Percentiles rank a stretch among this genome's conserved stretches.
These are phyloP conservation scores for Discoglossus pictus DNA, from an alignment of 2,797 vertebrate species.

Conservation along the genomic window DNA sequence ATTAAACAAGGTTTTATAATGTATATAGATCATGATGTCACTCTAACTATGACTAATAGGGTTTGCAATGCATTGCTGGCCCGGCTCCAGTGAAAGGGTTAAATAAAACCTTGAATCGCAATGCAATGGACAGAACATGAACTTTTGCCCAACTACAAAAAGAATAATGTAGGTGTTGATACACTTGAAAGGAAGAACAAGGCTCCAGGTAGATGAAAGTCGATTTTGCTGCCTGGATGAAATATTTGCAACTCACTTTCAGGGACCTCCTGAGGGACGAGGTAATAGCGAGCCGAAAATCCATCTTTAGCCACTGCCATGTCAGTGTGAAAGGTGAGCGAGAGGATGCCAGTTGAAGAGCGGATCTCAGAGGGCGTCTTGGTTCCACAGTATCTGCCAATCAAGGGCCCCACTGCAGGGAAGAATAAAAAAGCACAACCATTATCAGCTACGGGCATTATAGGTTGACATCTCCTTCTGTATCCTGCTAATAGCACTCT, in stretches of 20 bases:
- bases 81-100: too few relatives aligned
- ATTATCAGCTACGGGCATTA: conserved; percentile 36
- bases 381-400: conserved; percentile 93
- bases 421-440: conserved; percentile 38
- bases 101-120: too few relatives aligned
- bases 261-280: conserved; percentile 84
- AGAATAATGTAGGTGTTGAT: conserved; percentile 18
- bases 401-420: conserved; percentile 87
- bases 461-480: conserved; percentile 41
- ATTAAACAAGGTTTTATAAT: too few relatives aligned
- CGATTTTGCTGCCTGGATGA: conserved; percentile 3
- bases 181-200: conserved; percentile 19
- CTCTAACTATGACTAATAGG: too few relatives aligned
- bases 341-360: conserved; percentile 89
- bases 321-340: conserved; percentile 95
- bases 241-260: conserved; percentile 79
- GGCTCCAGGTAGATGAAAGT: conserved; percentile 22
- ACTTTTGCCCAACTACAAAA: too few relatives aligned
- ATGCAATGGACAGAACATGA: too few relatives aligned
- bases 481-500: conserved; percentile 46
- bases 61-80: too few relatives aligned
- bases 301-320: conserved; percentile 97
- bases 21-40: too few relatives aligned
- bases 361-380: conserved; percentile 92
- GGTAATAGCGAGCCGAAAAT: conserved; percentile 89